These are phyloP conservation scores for Catocala sponsa DNA, from an alignment of 2,888 invertebrate species.

Conservation along the genomic window DNA sequence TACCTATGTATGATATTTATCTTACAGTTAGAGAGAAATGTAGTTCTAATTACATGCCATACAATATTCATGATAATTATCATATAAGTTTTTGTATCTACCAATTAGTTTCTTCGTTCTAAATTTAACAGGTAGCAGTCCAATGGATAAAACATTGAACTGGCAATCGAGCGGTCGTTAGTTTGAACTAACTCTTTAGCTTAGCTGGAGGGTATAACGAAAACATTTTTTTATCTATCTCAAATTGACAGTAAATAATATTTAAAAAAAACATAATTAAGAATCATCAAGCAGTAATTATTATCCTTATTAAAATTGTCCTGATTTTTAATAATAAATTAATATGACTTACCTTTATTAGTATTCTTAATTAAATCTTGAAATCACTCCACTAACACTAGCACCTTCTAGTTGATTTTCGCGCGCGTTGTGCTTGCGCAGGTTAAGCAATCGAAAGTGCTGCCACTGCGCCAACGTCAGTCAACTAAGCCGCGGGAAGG, in stretches of 20 bases:
- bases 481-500: slow-evolving; percentile 69
- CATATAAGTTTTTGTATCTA: no score
- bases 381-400: slow-evolving; percentile 22
- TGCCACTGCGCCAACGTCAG: slow-evolving; percentile 48
- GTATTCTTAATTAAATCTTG: not conserved
- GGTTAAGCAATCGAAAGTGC: slow-evolving; percentile 47
- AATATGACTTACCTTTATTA: slow-evolving; percentile 15
- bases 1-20: not conserved
- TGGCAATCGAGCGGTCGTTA: no score
- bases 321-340: not conserved
- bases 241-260: no score
- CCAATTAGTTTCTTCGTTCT: no score
- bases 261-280: not conserved
- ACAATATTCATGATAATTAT: no score
- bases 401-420: slow-evolving; percentile 21
- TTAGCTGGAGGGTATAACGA: no score
- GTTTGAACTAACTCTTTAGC: no score
- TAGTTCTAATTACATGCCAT: no score
- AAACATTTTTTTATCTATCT: not conserved
- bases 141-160: no score
- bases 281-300: not conserved
- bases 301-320: not conserved
- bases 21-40: no score
- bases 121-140: no score
- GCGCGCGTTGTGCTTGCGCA: slow-evolving; percentile 57